A percentile compares a stretch with the other conserved stretches of the same genome.
Conservation (phyloP, 2,113 vertebrate species). For the Colossoma macropomum region DNA sequence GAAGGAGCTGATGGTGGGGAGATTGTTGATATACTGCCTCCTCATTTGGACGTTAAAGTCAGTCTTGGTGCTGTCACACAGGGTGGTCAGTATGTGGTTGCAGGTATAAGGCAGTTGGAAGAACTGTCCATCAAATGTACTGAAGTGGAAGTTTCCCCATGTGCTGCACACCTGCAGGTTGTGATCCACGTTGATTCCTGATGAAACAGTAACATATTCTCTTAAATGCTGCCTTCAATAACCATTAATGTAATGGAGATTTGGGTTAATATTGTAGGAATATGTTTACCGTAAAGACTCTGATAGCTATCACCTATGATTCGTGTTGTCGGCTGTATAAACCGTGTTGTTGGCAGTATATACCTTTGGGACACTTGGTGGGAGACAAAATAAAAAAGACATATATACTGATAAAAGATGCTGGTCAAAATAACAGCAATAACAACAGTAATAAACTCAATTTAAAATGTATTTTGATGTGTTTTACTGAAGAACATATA, state of each 20-base stretch:
- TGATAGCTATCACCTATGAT: not conserved
- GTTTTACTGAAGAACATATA: too few relatives aligned
- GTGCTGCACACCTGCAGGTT: conserved; percentile 82
- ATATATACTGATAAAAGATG: not conserved
- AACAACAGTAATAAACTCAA: too few relatives aligned
- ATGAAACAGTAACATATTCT: not conserved
- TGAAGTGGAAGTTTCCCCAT: conserved; percentile 88
- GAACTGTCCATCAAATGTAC: conserved; percentile 82
- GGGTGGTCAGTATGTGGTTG: conserved; percentile 75
- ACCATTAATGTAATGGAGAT: not conserved
- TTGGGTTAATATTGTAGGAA: not conserved
- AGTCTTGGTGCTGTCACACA: conserved; percentile 76
- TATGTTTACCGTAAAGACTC: not conserved
- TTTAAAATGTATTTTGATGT: too few relatives aligned
- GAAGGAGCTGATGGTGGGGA: conserved; percentile 69
- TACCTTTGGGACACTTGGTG: not conserved
- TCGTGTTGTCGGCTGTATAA: not conserved
- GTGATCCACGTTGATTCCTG: conserved; percentile 68
- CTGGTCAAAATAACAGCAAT: too few relatives aligned
- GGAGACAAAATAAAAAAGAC: not conserved
- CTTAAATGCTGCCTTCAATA: not conserved
- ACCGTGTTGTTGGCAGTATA: too few relatives aligned
- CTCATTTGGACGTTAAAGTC: conserved; percentile 82
- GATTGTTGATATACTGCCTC: conserved; percentile 58
- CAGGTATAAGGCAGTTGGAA: conserved; percentile 84